These are phyloP conservation scores for Noctilio leporinus DNA, from an alignment of 2,113 vertebrate species.

Conservation along the genomic window DNA sequence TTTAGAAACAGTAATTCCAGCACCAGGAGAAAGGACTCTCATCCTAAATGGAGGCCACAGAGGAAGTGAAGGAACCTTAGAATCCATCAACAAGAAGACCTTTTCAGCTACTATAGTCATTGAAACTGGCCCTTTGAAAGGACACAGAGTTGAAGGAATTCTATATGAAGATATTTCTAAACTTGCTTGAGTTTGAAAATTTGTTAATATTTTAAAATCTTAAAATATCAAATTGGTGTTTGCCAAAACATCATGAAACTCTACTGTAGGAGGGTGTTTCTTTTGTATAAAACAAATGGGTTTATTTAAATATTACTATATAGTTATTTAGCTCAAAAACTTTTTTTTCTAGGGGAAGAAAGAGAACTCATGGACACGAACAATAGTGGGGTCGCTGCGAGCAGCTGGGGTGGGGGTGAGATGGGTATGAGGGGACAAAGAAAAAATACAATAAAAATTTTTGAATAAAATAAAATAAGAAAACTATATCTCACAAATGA, in stretches of 20 bases:
- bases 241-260: slow-evolving; percentile 72
- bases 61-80: slow-evolving; percentile 87
- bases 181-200: slow-evolving; percentile 80
- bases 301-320: slow-evolving; percentile 71
- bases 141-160: slow-evolving; percentile 86
- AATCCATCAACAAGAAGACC: slow-evolving; percentile 89
- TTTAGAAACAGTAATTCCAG: slow-evolving; percentile 96
- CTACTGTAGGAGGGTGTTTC: slow-evolving; percentile 89
- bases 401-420: too few species aligned
- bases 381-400: too few species aligned
- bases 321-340: slow-evolving; percentile 33
- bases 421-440: too few species aligned
- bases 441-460: too few species aligned
- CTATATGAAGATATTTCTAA: slow-evolving; percentile 95
- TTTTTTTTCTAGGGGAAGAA: not conserved
- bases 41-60: slow-evolving; percentile 94
- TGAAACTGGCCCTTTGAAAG: slow-evolving; percentile 85
- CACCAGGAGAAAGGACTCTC: slow-evolving; percentile 93
- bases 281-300: slow-evolving; percentile 48
- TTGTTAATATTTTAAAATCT: slow-evolving; percentile 48
- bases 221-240: slow-evolving; percentile 63
- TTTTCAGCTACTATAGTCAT: slow-evolving; percentile 88
- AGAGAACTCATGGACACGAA: too few species aligned
- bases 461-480: not conserved
- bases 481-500: slow-evolving; percentile 40